Conservation (phyloP, 2,797 vertebrate genomes). For the Sebastes steindachneri region DNA sequence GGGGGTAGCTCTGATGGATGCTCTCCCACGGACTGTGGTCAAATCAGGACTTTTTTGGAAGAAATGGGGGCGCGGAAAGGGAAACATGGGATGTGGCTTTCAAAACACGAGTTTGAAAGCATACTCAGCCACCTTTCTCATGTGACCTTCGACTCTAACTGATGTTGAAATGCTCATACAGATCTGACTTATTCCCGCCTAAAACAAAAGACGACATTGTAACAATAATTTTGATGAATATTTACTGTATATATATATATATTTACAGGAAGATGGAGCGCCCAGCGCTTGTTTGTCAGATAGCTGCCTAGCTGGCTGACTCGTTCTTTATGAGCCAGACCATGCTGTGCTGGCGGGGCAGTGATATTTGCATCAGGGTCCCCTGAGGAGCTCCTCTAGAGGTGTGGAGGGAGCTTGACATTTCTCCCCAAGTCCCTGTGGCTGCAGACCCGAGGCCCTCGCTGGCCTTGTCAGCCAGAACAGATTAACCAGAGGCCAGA, state of each 20-base stretch:
- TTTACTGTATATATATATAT: neutral
- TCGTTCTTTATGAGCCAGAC: conserved; percentile 54
- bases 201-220: neutral
- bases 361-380: conserved; percentile 71
- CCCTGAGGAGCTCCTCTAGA: conserved; percentile 70
- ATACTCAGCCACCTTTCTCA: neutral
- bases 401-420: conserved; percentile 76
- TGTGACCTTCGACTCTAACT: neutral
- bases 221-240: neutral
- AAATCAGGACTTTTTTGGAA: neutral
- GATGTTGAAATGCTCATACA: neutral
- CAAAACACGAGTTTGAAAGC: neutral
- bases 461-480: conserved; percentile 69
- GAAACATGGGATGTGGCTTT: neutral
- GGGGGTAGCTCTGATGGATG: conserved; percentile 1
- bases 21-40: neutral
- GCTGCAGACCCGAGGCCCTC: conserved; percentile 65
- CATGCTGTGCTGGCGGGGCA: conserved; percentile 60
- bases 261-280: neutral
- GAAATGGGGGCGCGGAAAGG: neutral
- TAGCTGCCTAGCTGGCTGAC: conserved; percentile 40
- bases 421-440: conserved; percentile 69
- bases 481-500: conserved; percentile 58
- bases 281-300: conserved; percentile 11
- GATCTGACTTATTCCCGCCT: neutral